phyloP scores from a whole-genome alignment of 2,113 vertebrate genomes.

The Heterochromis multidens region DNA sequence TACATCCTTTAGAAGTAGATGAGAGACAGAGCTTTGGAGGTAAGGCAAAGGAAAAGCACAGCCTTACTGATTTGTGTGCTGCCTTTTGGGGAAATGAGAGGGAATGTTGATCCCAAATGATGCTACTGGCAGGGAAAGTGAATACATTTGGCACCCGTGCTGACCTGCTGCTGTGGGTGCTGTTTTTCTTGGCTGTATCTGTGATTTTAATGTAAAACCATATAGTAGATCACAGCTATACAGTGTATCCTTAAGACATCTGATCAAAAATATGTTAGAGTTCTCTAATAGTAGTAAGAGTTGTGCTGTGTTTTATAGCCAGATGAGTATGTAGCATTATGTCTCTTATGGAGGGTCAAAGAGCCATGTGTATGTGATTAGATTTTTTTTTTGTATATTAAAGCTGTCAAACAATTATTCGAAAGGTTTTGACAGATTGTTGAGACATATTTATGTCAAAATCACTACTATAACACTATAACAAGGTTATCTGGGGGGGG shows the following conservation, averaged over 20 bases:
- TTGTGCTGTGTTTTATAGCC: not conserved
- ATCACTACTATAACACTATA: not conserved
- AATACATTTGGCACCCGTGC: constrained; percentile 37
- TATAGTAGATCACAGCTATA: not conserved
- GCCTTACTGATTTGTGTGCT: not conserved
- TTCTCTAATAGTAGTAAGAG: not conserved
- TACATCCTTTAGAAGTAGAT: constrained; percentile 8
- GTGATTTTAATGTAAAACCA: not conserved
- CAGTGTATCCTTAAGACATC: not conserved
- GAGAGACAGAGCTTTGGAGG: constrained; percentile 7
- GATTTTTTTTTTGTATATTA: not conserved
- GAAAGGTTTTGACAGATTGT: not conserved
- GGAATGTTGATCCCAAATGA: constrained; percentile 29
- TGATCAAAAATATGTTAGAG: not conserved
- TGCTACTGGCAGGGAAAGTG: constrained; percentile 26
- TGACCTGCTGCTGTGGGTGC: constrained; percentile 9
- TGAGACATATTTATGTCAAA: not conserved
- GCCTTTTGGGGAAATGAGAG: not conserved
- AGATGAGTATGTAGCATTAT: not conserved
- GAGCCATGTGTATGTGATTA: not conserved
- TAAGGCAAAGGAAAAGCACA: constrained; percentile 1
- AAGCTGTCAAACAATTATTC: not conserved
- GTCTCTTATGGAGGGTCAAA: not conserved
- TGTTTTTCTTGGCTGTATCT: constrained; percentile 5
- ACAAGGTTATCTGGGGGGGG: not conserved